Conservation (phyloP, 2,797 vertebrate genomes). For the Sciaenops ocellatus region DNA sequence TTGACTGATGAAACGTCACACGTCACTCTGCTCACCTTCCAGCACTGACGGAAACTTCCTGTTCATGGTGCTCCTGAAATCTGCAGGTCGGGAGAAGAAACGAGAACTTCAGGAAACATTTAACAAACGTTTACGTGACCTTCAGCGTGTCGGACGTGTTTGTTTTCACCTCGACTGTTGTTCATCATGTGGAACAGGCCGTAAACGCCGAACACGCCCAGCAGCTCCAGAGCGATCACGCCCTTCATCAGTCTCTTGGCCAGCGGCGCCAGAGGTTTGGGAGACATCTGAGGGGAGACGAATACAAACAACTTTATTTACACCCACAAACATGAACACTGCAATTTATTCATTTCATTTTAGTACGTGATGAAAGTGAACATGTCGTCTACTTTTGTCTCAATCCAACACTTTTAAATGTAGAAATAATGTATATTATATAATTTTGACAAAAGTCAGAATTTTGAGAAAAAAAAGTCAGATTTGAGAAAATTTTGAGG, state of each 20-base stretch:
- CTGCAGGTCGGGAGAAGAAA: constrained; percentile 51
- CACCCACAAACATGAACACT: no score
- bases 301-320: background rate
- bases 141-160: background rate
- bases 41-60: constrained; percentile 74
- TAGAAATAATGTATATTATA: no score
- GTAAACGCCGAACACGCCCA: constrained; percentile 76
- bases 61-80: constrained; percentile 81
- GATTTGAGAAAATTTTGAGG: no score
- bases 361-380: background rate
- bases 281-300: constrained; percentile 65
- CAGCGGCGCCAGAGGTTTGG: constrained; percentile 64
- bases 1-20: no score
- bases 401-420: no score
- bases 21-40: constrained; percentile 68
- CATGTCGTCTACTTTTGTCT: background rate
- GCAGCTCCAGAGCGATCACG: constrained; percentile 73
- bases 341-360: no score
- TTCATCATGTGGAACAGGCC: constrained; percentile 77
- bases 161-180: constrained; percentile 73
- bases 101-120: background rate
- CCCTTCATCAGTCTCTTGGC: constrained; percentile 74
- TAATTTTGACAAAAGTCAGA: no score
- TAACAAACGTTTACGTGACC: background rate
- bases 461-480: no score